Evolutionary conservation across 2,888 invertebrate species (phyloP).

Genomic region (Lathronympha strigana): DNA sequence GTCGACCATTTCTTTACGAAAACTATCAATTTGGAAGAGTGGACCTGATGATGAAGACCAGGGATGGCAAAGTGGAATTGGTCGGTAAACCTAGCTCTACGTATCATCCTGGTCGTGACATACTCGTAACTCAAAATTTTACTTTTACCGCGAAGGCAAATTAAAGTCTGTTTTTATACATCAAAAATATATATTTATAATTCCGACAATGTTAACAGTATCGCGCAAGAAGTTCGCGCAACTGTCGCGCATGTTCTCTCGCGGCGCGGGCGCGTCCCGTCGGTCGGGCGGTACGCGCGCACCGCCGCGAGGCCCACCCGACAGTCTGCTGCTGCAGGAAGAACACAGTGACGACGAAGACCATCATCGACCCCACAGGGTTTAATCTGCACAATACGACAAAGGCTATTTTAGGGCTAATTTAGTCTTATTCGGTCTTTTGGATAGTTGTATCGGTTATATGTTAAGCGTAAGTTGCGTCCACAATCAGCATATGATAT

Average conservation of each 20-base stretch:
- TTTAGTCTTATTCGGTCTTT: not conserved
- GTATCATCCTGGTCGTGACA: no score
- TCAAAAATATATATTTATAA: no score
- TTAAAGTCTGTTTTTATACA: no score
- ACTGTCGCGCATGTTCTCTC: constrained; percentile 90
- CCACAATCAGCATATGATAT: not conserved
- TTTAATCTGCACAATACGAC: constrained; percentile 44
- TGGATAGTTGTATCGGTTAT: no score
- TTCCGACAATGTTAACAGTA: constrained; percentile 78
- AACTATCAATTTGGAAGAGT: no score
- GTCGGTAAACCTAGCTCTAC: no score
- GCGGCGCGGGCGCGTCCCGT: constrained; percentile 86
- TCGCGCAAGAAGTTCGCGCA: constrained; percentile 93
- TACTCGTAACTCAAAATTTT: no score
- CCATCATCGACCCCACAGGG: constrained; percentile 64
- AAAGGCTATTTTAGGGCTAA: constrained; percentile 15
- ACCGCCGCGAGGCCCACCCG: constrained; percentile 80
- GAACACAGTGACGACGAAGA: constrained; percentile 87
- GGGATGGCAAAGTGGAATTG: no score
- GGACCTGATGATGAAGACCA: no score
- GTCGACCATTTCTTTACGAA: no score
- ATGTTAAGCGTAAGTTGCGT: not conserved
- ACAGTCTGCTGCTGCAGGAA: constrained; percentile 84
- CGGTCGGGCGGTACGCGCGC: constrained; percentile 67
- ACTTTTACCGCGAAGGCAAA: no score